A percentile compares a stretch with the other conserved stretches of the same genome.
These are phyloP conservation scores for Mesocentrotus franciscanus DNA, from an alignment of 53 echinoderm and acorn worm species.

Conservation along the genomic window DNA sequence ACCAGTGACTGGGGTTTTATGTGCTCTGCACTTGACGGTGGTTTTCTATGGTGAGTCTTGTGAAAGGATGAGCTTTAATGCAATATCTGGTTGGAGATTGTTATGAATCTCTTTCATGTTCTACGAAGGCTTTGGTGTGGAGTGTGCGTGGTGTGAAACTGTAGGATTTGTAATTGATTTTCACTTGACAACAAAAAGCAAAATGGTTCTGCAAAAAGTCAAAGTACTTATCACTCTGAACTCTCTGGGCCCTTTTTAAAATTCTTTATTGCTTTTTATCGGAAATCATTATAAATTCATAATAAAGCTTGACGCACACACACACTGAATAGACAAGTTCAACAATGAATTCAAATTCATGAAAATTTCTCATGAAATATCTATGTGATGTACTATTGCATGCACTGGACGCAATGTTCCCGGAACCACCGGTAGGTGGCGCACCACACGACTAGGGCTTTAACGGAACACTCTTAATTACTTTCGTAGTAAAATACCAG, in stretches of 20 bases:
- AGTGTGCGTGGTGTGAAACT: neutral
- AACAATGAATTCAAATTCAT: no score
- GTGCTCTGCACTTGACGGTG: neutral
- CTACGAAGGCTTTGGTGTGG: neutral
- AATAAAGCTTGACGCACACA: no score
- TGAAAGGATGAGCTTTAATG: neutral
- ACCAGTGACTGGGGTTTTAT: neutral
- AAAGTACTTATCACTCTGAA: neutral
- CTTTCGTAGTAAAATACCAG: no score
- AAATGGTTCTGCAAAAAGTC: neutral
- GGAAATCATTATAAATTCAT: no score
- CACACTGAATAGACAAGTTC: no score
- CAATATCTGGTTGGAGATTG: neutral
- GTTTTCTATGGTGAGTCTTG: neutral
- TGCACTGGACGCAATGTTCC: no score
- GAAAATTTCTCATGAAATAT: no score
- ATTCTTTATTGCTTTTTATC: no score
- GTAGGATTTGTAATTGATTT: slow-evolving; percentile 23
- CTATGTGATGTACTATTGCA: no score
- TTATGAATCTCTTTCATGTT: neutral
- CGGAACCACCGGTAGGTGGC: no score
- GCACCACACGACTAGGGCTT: no score
- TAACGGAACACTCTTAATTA: no score
- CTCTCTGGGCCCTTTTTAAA: neutral
- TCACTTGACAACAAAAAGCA: neutral